These are phyloP conservation scores for Carollia perspicillata DNA, from an alignment of 2,113 vertebrate genomes.

Conservation along the genomic window DNA sequence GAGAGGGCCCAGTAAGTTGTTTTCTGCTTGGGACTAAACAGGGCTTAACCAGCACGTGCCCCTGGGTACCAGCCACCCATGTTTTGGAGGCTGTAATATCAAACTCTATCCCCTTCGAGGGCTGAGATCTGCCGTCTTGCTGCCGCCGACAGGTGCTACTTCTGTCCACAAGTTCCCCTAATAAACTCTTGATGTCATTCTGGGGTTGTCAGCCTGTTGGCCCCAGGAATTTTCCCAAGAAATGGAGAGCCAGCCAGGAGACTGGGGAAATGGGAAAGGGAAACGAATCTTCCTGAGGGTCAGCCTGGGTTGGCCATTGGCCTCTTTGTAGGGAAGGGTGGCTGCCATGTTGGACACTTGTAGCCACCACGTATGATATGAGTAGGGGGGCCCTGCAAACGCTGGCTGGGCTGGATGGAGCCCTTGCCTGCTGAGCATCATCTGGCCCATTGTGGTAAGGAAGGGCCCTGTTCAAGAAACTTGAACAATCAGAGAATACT, in stretches of 20 bases:
- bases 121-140: not conserved
- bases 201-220: not conserved
- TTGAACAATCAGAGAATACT: not conserved
- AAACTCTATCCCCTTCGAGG: not conserved
- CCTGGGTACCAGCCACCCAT: not conserved
- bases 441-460: not conserved
- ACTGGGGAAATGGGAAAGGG: not conserved
- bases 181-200: not conserved
- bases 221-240: not conserved
- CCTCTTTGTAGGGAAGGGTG: not conserved
- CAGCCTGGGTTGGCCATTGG: not conserved
- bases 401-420: not conserved
- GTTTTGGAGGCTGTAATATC: not conserved
- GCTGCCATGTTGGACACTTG: not conserved
- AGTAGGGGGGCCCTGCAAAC: not conserved
- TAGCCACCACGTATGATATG: not conserved
- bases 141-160: not conserved
- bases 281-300: not conserved
- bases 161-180: not conserved
- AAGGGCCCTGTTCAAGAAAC: not conserved
- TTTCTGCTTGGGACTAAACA: not conserved
- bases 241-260: not conserved
- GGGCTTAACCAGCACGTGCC: not conserved
- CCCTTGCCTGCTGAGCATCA: not conserved
- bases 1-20: not conserved